These are phyloP conservation scores for Epirrhoe tristata DNA, from an alignment of 2,888 invertebrate species.

Conservation along the genomic window DNA sequence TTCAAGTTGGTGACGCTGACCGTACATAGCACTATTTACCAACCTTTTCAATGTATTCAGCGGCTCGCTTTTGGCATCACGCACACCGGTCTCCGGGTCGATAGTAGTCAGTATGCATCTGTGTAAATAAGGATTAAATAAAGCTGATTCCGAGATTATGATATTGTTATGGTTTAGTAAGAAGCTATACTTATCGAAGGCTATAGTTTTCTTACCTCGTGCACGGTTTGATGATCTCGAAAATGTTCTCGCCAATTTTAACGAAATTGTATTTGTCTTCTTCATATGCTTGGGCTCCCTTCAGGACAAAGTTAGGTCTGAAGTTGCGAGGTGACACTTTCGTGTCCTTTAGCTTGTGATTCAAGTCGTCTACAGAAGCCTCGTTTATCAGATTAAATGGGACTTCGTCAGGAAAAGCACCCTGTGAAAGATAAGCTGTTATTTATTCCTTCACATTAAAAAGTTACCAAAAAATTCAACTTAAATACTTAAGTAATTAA, in stretches of 20 bases:
- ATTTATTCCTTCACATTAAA: neutral
- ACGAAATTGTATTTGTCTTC: conserved; percentile 91
- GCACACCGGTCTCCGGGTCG: conserved; percentile 87
- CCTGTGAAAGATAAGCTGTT: conserved; percentile 67
- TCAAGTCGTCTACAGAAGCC: conserved; percentile 88
- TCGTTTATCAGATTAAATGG: conserved; percentile 89
- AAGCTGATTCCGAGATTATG: neutral
- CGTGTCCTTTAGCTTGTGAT: conserved; percentile 79
- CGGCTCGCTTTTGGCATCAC: conserved; percentile 86
- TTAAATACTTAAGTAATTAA: neutral
- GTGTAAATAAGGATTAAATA: conserved; percentile 5
- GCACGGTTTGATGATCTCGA: conserved; percentile 88
- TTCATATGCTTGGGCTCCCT: conserved; percentile 84
- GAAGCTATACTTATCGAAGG: neutral
- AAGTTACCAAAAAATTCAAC: neutral
- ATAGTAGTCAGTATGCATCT: conserved; percentile 90
- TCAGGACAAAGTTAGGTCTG: conserved; percentile 89
- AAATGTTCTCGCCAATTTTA: conserved; percentile 87
- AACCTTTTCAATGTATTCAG: conserved; percentile 88
- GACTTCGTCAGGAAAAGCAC: conserved; percentile 88
- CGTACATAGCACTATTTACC: neutral
- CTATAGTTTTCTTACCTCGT: conserved; percentile 81
- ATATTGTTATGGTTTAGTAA: neutral
- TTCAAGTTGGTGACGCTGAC: neutral
- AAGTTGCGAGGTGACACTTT: conserved; percentile 85